Conservation (phyloP, 2,888 invertebrate genomes). For the Andrena haemorrhoa region DNA sequence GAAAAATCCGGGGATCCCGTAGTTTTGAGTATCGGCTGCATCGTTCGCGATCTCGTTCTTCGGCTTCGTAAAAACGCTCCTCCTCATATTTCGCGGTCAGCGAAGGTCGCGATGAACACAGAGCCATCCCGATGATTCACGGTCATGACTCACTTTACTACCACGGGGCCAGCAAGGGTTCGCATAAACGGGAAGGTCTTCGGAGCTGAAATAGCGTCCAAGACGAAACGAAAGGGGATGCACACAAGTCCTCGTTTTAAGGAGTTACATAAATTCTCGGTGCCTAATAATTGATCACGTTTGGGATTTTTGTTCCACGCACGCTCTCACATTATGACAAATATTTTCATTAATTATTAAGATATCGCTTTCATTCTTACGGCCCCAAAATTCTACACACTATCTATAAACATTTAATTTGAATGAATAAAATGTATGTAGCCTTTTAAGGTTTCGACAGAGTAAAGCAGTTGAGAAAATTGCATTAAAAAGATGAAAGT, state of each 20-base stretch:
- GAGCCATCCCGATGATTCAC: conserved; percentile 70
- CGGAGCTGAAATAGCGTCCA: conserved; percentile 16
- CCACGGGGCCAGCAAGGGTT: conserved; percentile 34
- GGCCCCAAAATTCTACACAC: too few species aligned
- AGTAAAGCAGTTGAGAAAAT: too few species aligned
- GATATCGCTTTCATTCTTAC: too few species aligned
- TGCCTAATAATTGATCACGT: too few species aligned
- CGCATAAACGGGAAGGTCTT: conserved; percentile 48
- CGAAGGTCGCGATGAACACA: conserved; percentile 65
- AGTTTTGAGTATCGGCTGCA: neutral
- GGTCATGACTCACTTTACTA: conserved; percentile 69
- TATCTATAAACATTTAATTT: too few species aligned
- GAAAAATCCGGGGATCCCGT: neutral
- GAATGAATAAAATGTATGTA: too few species aligned
- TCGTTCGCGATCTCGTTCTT: conserved; percentile 39
- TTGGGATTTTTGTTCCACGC: too few species aligned
- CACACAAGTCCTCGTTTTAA: neutral
- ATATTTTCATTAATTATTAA: too few species aligned
- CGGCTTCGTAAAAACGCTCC: conserved; percentile 47
- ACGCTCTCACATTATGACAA: too few species aligned
- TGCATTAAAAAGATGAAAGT: too few species aligned
- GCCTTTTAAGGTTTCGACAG: too few species aligned
- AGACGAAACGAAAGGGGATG: neutral
- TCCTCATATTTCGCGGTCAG: conserved; percentile 70
- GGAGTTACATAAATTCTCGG: too few species aligned